phyloP scores from a whole-genome alignment of 1,140 invertebrate genomes.

The Orius insidiosus region DNA sequence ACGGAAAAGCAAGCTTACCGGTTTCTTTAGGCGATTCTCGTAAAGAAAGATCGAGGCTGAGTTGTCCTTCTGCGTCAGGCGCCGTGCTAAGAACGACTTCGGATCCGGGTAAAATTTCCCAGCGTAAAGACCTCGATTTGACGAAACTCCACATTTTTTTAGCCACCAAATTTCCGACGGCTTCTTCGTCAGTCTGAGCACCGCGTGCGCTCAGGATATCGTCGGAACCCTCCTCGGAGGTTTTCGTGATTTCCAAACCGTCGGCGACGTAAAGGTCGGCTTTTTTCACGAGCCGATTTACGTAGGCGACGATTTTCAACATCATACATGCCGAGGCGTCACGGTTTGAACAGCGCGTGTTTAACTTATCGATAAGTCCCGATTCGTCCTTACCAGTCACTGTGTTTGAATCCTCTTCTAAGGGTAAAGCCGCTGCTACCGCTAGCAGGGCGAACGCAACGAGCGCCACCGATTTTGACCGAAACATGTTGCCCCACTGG shows the following conservation, averaged over 20 bases:
- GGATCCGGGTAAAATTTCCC: constrained; percentile 50
- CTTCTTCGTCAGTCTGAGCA: constrained; percentile 39
- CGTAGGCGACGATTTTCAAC: constrained; percentile 58
- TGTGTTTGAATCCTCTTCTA: constrained; percentile 2
- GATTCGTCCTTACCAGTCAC: constrained; percentile 34
- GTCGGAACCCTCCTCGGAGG: constrained; percentile 21
- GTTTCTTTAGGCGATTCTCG: constrained; percentile 9
- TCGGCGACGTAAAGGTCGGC: constrained; percentile 53
- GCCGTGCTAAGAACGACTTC: constrained; percentile 52
- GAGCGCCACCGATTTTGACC: background rate
- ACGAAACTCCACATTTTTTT: constrained; percentile 57
- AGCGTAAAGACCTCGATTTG: constrained; percentile 45
- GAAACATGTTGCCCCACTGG: constrained; percentile 2
- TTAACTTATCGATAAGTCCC: constrained; percentile 48
- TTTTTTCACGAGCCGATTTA: constrained; percentile 62
- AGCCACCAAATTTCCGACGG: constrained; percentile 45
- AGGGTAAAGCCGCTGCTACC: background rate
- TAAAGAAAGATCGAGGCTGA: constrained; percentile 54
- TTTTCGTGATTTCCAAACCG: constrained; percentile 56
- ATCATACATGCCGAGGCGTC: constrained; percentile 62
- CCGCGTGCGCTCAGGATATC: constrained; percentile 20
- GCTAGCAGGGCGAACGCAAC: background rate
- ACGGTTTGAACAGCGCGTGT: constrained; percentile 50
- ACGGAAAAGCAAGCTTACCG: constrained; percentile 5
- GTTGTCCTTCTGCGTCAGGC: constrained; percentile 45